phyloP scores from a whole-genome alignment of 2,797 vertebrate species.

The Acridotheres tristis region DNA sequence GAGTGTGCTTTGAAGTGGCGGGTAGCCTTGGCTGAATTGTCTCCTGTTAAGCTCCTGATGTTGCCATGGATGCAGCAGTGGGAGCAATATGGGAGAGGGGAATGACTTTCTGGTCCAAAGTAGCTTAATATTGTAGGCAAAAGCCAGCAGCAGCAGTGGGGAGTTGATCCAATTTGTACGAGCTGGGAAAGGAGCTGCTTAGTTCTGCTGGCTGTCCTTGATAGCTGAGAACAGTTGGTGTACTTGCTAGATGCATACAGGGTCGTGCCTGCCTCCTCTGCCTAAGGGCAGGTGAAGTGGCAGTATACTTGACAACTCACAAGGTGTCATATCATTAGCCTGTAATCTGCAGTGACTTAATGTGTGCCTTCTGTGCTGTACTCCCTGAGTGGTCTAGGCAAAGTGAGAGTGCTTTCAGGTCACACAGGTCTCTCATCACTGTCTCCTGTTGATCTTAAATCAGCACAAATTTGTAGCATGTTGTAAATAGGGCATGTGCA shows the following conservation, averaged over 20 bases:
- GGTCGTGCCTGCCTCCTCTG: neutral
- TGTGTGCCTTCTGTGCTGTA: conserved; percentile 8
- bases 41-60: conserved; percentile 28
- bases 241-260: neutral
- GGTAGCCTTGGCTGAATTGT: conserved; percentile 33
- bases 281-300: neutral
- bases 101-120: conserved; percentile 15
- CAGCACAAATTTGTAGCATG: neutral
- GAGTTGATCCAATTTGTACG: conserved; percentile 25
- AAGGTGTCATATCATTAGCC: conserved; percentile 38
- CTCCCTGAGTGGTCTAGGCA: neutral
- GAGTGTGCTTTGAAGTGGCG: conserved; percentile 35
- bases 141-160: conserved; percentile 21
- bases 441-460: neutral
- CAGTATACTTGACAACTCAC: neutral
- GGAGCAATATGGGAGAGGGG: neutral
- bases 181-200: neutral
- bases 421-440: neutral
- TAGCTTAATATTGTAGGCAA: conserved; percentile 38
- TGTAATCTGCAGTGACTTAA: conserved; percentile 14
- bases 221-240: neutral
- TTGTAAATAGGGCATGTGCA: neutral
- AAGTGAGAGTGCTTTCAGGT: neutral
- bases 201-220: conserved; percentile 22
- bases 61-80: conserved; percentile 48